phyloP scores from a whole-genome alignment of 2,113 vertebrate genomes.

The Plectropomus leopardus region DNA sequence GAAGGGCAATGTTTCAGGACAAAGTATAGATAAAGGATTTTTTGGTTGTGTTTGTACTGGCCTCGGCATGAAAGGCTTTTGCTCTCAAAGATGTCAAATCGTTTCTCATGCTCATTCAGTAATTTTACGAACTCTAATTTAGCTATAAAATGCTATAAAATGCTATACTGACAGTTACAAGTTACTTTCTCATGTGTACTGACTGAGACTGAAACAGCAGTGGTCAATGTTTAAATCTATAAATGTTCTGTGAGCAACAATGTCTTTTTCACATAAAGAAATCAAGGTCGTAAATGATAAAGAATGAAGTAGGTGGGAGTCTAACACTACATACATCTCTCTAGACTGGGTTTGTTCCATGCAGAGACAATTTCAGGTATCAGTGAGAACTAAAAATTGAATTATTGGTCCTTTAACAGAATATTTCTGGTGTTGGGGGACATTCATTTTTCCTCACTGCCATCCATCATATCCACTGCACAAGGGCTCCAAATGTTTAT shows the following conservation, averaged over 20 bases:
- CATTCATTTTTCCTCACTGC: constrained; percentile 2
- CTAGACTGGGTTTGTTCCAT: neutral
- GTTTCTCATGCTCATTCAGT: constrained; percentile 32
- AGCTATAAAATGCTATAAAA: neutral
- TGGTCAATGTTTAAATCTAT: neutral
- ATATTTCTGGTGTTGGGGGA: constrained; percentile 8
- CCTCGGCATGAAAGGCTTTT: constrained; percentile 14
- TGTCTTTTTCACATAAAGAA: neutral
- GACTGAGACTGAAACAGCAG: neutral
- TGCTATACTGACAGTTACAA: neutral
- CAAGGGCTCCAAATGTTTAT: constrained; percentile 11
- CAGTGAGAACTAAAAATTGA: constrained; percentile 1
- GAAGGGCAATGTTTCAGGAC: constrained; percentile 51
- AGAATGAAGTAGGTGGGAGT: neutral
- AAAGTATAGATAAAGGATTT: constrained; percentile 52
- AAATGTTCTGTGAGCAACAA: neutral
- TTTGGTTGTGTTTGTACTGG: constrained; percentile 52
- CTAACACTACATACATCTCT: neutral
- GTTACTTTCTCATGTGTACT: neutral
- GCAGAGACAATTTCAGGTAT: constrained; percentile 3
- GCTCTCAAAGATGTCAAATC: constrained; percentile 28
- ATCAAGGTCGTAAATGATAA: no score
- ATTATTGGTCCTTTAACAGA: constrained; percentile 21
- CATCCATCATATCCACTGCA: constrained; percentile 11
- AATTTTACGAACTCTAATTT: constrained; percentile 3